These are phyloP conservation scores for Cantharis nigra DNA, from an alignment of 2,888 invertebrate genomes.

Conservation along the genomic window DNA sequence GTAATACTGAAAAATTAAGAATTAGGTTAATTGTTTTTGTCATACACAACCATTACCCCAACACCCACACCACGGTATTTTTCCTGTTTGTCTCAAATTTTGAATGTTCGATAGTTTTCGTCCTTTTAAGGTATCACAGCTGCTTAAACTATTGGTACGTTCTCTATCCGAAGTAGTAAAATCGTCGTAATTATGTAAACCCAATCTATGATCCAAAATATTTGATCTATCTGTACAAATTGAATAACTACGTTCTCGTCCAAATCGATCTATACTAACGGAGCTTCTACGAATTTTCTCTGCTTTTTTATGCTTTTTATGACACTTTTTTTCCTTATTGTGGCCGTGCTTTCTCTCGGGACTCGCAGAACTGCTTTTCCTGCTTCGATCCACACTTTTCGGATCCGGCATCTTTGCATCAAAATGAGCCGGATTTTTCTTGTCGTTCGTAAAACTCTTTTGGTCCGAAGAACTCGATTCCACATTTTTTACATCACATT, in stretches of 20 bases:
- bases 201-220: conserved; percentile 41
- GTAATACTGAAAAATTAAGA: conserved; percentile 1
- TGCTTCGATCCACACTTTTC: conserved; percentile 26
- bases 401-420: conserved; percentile 9
- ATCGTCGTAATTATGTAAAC: conserved; percentile 47
- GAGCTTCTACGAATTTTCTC: conserved; percentile 42
- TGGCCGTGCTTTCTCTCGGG: conserved; percentile 51
- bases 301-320: conserved; percentile 51
- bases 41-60: conserved; percentile 82
- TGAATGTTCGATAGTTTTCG: conserved; percentile 70
- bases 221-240: conserved; percentile 54
- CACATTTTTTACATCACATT: conserved; percentile 25
- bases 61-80: conserved; percentile 83
- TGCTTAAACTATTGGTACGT: conserved; percentile 67
- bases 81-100: conserved; percentile 61
- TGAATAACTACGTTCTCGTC: conserved; percentile 51
- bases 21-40: conserved; percentile 29
- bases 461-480: conserved; percentile 37
- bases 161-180: conserved; percentile 64
- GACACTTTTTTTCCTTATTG: conserved; percentile 47
- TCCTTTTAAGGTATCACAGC: conserved; percentile 64
- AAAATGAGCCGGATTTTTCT: conserved; percentile 22
- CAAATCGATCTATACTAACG: conserved; percentile 43
- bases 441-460: conserved; percentile 40
- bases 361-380: conserved; percentile 51